Percentiles rank a stretch among this genome's conserved stretches.
Conservation (phyloP, 2,113 vertebrate genomes). For the Puntigrus tetrazona region DNA sequence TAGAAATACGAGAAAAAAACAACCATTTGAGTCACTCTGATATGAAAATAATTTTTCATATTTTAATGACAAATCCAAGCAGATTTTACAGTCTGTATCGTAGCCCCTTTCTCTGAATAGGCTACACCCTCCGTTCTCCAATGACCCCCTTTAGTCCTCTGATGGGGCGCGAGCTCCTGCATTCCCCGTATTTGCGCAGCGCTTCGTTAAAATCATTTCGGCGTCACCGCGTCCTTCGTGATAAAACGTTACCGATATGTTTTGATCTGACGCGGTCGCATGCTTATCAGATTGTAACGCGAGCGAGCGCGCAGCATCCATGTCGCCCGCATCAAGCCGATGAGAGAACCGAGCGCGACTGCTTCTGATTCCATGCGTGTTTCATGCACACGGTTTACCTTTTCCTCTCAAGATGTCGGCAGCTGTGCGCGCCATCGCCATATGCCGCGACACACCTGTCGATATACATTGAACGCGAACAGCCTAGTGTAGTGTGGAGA, state of each 20-base stretch:
- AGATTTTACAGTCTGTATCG: background rate
- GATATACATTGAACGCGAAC: background rate
- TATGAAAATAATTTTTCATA: background rate
- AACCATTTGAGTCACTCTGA: background rate
- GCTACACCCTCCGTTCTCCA: slow-evolving; percentile 9
- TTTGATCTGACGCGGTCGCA: background rate
- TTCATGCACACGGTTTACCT: background rate
- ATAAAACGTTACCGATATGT: background rate
- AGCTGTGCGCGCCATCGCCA: slow-evolving; percentile 10
- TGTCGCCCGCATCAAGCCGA: background rate
- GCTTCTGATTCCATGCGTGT: background rate
- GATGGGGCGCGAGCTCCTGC: background rate
- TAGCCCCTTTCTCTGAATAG: background rate
- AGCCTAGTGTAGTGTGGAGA: background rate
- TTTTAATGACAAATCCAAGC: background rate
- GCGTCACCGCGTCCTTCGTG: background rate
- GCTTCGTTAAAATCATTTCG: slow-evolving; percentile 30
- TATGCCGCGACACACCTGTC: slow-evolving; percentile 14
- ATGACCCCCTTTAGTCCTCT: background rate
- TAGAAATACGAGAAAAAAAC: background rate
- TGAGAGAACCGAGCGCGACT: background rate
- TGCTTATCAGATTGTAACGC: background rate
- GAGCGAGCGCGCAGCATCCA: background rate
- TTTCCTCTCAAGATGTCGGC: slow-evolving; percentile 8
- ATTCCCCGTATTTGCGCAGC: slow-evolving; percentile 42